phyloP scores from a whole-genome alignment of 2,888 invertebrate species.

The Galeopsomyia nigrocyanea region DNA sequence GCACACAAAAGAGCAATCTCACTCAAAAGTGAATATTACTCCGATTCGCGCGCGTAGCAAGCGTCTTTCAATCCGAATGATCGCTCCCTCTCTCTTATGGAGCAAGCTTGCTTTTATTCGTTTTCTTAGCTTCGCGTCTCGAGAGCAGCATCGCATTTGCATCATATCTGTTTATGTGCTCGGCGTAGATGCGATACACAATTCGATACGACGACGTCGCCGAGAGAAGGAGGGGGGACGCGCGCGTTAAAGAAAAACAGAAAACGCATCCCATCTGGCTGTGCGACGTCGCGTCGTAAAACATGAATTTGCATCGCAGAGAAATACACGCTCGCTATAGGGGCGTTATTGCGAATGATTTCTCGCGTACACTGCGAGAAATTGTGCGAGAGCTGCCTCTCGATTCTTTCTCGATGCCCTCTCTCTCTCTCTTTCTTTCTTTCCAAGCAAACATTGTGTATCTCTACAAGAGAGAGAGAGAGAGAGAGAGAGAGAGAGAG shows the following conservation, averaged over 20 bases:
- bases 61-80: constrained; percentile 32
- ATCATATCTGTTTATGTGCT: constrained; percentile 41
- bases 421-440: no score
- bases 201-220: neutral
- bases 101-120: constrained; percentile 20
- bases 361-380: neutral
- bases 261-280: constrained; percentile 38
- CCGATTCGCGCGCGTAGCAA: neutral
- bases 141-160: constrained; percentile 22
- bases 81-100: constrained; percentile 10
- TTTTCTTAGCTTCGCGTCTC: neutral
- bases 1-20: constrained; percentile 20
- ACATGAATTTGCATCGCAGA: constrained; percentile 48
- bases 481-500: no score
- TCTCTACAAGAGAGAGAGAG: no score
- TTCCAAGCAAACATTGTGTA: no score
- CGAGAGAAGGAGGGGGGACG: no score
- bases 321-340: neutral
- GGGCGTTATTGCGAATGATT: constrained; percentile 18
- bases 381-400: constrained; percentile 5
- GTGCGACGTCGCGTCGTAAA: constrained; percentile 46
- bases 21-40: constrained; percentile 36
- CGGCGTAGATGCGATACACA: neutral
- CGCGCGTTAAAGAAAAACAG: constrained; percentile 23
- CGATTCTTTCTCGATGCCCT: constrained; percentile 20